Percentiles rank a stretch among this genome's conserved stretches.
Evolutionary conservation across 2,888 invertebrate species (phyloP).

Genomic region (Petrolisthes manimaculis): DNA sequence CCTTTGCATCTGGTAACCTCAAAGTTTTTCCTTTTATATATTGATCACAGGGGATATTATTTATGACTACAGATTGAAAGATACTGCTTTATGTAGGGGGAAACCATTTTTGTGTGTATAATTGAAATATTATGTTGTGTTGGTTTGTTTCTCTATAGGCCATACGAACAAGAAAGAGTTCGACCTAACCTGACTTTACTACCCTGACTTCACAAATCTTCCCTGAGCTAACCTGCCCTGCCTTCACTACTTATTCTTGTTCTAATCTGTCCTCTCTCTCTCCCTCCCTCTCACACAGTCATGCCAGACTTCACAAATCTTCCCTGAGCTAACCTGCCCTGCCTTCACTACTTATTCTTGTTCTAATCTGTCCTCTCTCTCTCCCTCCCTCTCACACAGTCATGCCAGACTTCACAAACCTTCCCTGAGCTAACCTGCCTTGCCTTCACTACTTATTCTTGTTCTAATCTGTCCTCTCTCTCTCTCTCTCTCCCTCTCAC

Average conservation of each 20-base stretch:
- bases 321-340: background rate
- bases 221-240: background rate
- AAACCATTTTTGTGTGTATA: no score
- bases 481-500: background rate
- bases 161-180: no score
- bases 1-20: background rate
- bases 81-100: no score
- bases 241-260: background rate
- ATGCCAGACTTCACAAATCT: background rate
- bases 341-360: background rate
- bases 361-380: background rate
- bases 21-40: background rate
- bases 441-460: background rate
- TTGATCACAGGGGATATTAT: background rate
- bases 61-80: background rate
- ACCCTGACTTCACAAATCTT: background rate
- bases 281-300: no score
- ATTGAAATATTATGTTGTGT: no score
- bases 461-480: no score
- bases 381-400: background rate
- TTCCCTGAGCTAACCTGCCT: background rate
- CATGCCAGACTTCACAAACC: background rate
- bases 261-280: background rate
- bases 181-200: background rate
- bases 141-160: no score